Conservation (phyloP, 2,113 vertebrate species). For the Nerophis lumbriciformis region DNA sequence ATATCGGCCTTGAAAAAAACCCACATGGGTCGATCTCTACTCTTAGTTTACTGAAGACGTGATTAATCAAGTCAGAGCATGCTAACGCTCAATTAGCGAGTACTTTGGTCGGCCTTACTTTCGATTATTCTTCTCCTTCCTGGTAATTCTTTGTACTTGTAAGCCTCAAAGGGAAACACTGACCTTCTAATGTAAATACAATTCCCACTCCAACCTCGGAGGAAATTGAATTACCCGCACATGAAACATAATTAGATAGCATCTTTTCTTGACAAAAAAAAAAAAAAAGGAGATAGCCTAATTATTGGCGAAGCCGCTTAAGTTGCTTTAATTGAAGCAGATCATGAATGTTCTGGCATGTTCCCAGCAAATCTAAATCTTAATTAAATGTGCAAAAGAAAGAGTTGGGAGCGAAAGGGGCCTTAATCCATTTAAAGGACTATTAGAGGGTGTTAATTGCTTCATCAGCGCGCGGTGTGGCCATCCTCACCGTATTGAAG, state of each 20-base stretch:
- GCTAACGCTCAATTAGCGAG: too few relatives aligned
- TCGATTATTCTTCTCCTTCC: constrained; percentile 29
- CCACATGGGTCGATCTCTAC: too few relatives aligned
- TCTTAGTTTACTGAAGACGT: too few relatives aligned
- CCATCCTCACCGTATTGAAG: constrained; percentile 60
- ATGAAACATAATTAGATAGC: constrained; percentile 72
- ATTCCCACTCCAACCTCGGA: constrained; percentile 39
- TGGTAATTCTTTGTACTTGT: constrained; percentile 22
- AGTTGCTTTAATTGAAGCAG: constrained; percentile 74
- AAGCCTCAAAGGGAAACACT: constrained; percentile 18
- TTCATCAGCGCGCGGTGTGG: constrained; percentile 74
- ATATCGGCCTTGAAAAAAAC: too few relatives aligned
- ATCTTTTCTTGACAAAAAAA: constrained; percentile 54
- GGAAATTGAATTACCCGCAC: constrained; percentile 70
- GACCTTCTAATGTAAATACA: constrained; percentile 61
- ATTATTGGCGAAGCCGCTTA: constrained; percentile 76
- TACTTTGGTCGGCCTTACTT: too few relatives aligned
- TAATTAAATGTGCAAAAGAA: constrained; percentile 76
- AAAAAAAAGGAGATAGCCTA: constrained; percentile 67
- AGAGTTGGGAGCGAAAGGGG: constrained; percentile 61
- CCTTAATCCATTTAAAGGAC: constrained; percentile 74
- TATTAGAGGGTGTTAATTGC: constrained; percentile 74
- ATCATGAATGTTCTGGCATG: constrained; percentile 70
- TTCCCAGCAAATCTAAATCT: constrained; percentile 77
- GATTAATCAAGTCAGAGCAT: too few relatives aligned